These are phyloP conservation scores for Mustela lutreola DNA, from an alignment of 2,113 vertebrate genomes.

Conservation along the genomic window DNA sequence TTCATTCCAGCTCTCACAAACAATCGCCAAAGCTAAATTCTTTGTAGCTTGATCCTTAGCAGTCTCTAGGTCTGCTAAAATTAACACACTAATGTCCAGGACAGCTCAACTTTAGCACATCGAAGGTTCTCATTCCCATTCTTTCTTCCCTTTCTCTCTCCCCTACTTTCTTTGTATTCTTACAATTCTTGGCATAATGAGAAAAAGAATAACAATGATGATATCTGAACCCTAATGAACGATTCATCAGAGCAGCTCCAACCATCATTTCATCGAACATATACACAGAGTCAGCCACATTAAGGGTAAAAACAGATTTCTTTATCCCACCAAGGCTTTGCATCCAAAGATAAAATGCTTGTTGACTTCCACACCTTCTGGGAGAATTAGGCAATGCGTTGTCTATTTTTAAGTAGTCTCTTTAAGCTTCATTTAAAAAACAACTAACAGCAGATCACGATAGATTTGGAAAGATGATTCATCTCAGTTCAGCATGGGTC, in stretches of 20 bases:
- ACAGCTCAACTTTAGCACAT: slow-evolving; percentile 43
- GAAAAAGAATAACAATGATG: neutral
- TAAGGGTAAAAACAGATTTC: slow-evolving; percentile 7
- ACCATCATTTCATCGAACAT: neutral
- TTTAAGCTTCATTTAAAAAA: neutral
- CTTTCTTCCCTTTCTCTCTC: neutral
- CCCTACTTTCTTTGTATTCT: neutral
- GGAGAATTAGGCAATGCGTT: neutral
- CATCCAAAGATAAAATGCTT: neutral
- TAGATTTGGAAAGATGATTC: slow-evolving; percentile 36
- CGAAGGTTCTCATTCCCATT: slow-evolving; percentile 32
- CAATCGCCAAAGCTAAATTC: slow-evolving; percentile 24
- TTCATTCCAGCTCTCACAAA: neutral
- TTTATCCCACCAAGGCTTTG: neutral
- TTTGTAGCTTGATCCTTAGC: neutral
- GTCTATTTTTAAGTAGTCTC: neutral
- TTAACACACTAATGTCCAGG: slow-evolving; percentile 31
- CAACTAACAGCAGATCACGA: neutral
- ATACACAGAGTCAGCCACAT: neutral
- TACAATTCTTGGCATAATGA: neutral
- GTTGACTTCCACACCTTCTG: neutral
- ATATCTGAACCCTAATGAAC: neutral
- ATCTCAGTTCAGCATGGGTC: neutral
- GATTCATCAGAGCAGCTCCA: neutral
- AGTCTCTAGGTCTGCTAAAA: slow-evolving; percentile 51